These are phyloP conservation scores for Andrena bucephala DNA, from an alignment of 2,888 invertebrate species.

Conservation along the genomic window DNA sequence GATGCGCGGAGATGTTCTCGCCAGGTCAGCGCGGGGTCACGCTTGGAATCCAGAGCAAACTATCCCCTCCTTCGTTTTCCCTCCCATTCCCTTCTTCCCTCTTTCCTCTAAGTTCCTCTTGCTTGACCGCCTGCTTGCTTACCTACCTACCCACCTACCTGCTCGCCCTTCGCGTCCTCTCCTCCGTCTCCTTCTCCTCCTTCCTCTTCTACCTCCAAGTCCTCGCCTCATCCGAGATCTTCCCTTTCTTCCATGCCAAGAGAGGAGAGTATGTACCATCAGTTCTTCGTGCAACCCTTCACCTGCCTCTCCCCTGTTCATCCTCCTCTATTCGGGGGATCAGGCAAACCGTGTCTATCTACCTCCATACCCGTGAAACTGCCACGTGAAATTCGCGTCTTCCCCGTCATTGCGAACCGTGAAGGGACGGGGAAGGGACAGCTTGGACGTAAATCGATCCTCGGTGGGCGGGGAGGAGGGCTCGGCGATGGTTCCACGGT, in stretches of 20 bases:
- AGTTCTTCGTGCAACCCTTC: constrained; percentile 62
- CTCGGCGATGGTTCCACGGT: constrained; percentile 49
- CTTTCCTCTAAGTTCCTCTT: constrained; percentile 64
- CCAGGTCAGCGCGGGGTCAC: constrained; percentile 84
- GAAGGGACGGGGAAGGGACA: constrained; percentile 66
- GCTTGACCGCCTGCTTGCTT: constrained; percentile 72
- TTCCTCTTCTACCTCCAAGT: constrained; percentile 29
- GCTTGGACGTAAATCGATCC: constrained; percentile 72
- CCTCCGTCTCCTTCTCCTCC: constrained; percentile 37
- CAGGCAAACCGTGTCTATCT: constrained; percentile 37
- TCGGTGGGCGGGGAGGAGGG: constrained; percentile 35
- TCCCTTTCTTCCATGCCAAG: constrained; percentile 67
- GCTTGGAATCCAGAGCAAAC: constrained; percentile 85
- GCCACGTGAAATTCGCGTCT: constrained; percentile 78
- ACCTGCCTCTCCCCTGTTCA: constrained; percentile 48
- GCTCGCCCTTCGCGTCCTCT: constrained; percentile 43
- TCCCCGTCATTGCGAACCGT: constrained; percentile 80
- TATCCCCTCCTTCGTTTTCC: constrained; percentile 78
- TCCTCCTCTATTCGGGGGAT: constrained; percentile 33
- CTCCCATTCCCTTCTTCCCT: constrained; percentile 33
- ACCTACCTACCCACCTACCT: constrained; percentile 71
- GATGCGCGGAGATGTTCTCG: constrained; percentile 84
- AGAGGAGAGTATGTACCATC: constrained; percentile 67
- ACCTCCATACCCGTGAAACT: constrained; percentile 51
- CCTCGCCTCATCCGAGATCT: constrained; percentile 35